Base-by-base conservation (phyloP, 1,140 invertebrate genomes). In the Muscidifurax raptorellus region DNA sequence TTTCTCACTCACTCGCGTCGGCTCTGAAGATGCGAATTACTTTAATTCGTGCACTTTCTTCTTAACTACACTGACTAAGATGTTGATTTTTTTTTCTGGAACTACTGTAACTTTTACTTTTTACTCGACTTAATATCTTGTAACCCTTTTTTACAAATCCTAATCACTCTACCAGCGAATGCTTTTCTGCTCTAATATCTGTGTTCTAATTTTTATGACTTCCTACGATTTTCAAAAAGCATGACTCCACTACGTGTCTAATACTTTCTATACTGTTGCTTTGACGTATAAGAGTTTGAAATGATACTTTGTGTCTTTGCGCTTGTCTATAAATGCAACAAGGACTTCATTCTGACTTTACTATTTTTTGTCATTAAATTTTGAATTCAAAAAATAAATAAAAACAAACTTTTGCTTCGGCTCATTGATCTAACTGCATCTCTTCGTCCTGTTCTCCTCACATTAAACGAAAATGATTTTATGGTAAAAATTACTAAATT, bases 401-500 rank as follows among this genome's bases (percentile, higher is more conserved):
- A 71, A 81, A 81, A 67, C 15, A 85, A 77, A 69, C 66, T 77
- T 78, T 81, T 82, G 75, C 80, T 82, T 82, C 75, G 80, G 80
- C 28, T 78, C 44, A 82, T 85, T 82, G 67, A 79, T 86, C 79
- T 86, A 82, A 83, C 80, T 86, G 85, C 85, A 86, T 86, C 85
- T 86, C 85, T 86, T 86, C 85, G 85, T 86, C 75, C 84, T 78
- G 84, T 78, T 72, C 28, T 85, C 66, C 66, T 72, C 27, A 59
- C 13, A 80, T 80, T 30, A 52, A 67, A 32, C 18, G 80, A 44
- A 71, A 76, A 82, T 44, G n/a, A 82, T 71, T 77, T 85, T 74
- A 80, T 12, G 47, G 78, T 80, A 85, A 85, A 85, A 85, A 85
- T 85, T 85, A 85, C 83, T 76, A 79, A 69, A 40, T 30, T 30